Conservation (phyloP, 1,140 invertebrate species). For the Cydia fagiglandana region DNA sequence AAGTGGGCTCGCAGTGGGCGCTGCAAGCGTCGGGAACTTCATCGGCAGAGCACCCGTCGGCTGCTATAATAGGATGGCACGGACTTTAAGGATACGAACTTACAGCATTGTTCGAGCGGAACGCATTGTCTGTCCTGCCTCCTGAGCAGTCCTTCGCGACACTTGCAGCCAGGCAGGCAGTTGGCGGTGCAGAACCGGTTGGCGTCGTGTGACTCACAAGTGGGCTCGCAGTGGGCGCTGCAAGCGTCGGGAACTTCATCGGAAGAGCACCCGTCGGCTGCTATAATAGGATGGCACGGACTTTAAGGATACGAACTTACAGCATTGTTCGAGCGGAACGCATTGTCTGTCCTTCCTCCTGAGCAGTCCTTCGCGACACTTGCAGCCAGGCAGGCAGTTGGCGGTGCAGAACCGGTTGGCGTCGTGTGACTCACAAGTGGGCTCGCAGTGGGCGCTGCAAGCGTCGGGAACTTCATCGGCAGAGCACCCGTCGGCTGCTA, state of each 20-base stretch:
- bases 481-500: neutral
- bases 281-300: neutral
- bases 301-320: slow-evolving; percentile 41
- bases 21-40: neutral
- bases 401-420: slow-evolving; percentile 36
- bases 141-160: slow-evolving; percentile 37
- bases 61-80: neutral
- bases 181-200: slow-evolving; percentile 39
- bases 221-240: slow-evolving; percentile 40
- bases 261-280: neutral
- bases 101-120: slow-evolving; percentile 39
- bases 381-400: slow-evolving; percentile 42
- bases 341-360: slow-evolving; percentile 44
- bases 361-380: slow-evolving; percentile 37
- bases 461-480: neutral
- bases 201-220: slow-evolving; percentile 36
- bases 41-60: neutral
- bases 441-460: slow-evolving; percentile 38
- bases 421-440: slow-evolving; percentile 38
- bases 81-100: too few relatives aligned
- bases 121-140: slow-evolving; percentile 44
- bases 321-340: slow-evolving; percentile 40
- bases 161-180: slow-evolving; percentile 43
- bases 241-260: neutral
- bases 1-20: slow-evolving; percentile 42